phyloP scores from a whole-genome alignment of 23 tunicate species.

The Clavelina lepadiformis region DNA sequence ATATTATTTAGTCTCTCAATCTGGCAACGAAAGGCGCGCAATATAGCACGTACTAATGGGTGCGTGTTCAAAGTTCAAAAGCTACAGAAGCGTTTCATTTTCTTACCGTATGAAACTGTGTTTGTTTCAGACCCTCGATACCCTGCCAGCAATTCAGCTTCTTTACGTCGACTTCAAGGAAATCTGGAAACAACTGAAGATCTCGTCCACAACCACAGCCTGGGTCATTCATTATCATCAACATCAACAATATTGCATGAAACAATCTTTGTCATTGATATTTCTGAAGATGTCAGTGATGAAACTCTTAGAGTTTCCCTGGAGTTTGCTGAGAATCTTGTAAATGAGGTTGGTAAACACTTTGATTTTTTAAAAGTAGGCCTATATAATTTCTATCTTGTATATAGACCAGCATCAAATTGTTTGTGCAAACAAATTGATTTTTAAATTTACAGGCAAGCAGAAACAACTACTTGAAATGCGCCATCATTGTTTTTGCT shows the following conservation, averaged over 20 bases:
- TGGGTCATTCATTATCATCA: constrained; percentile 13
- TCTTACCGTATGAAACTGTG: too few relatives aligned
- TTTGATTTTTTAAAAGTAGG: too few relatives aligned
- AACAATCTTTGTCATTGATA: constrained; percentile 43
- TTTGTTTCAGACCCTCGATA: constrained; percentile 40
- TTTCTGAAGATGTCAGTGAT: constrained; percentile 23
- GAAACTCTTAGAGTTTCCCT: constrained; percentile 22
- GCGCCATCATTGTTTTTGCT: constrained; percentile 46
- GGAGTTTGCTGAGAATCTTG: constrained; percentile 27
- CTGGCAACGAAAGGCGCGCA: too few relatives aligned
- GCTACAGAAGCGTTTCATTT: too few relatives aligned
- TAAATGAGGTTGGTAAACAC: constrained; percentile 41
- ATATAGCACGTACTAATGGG: too few relatives aligned
- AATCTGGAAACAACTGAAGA: constrained; percentile 13
- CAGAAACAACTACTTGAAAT: constrained; percentile 21
- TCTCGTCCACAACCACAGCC: not conserved
- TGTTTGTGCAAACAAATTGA: too few relatives aligned
- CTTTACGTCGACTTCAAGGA: constrained; percentile 10
- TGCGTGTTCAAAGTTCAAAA: too few relatives aligned
- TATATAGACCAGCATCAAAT: too few relatives aligned
- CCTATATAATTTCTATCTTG: too few relatives aligned
- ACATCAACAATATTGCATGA: constrained; percentile 12
- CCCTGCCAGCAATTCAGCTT: constrained; percentile 28
- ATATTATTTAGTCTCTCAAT: too few relatives aligned
- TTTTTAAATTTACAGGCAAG: constrained; percentile 13